Evolutionary conservation across 2,797 vertebrate species (phyloP).

Genomic region (Threskiornis aethiopicus): DNA sequence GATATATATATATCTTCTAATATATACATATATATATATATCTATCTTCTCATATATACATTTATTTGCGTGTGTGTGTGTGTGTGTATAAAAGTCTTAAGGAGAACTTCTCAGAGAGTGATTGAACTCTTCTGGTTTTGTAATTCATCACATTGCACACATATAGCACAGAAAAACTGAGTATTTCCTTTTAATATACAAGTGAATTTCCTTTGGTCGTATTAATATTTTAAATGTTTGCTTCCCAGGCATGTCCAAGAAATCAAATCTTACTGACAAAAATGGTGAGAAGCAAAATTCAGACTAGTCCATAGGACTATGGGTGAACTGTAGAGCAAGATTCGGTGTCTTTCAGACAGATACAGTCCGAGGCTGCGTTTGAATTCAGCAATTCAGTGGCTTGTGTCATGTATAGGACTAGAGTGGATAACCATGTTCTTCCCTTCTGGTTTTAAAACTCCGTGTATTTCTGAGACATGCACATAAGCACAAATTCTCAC

Average conservation of each 20-base stretch:
- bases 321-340: background rate
- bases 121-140: background rate
- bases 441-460: background rate
- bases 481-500: background rate
- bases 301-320: background rate
- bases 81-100: background rate
- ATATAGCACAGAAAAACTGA: background rate
- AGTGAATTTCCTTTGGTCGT: background rate
- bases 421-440: background rate
- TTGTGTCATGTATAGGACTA: background rate
- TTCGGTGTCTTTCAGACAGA: background rate
- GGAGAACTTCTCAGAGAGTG: background rate
- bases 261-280: background rate
- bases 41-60: background rate
- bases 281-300: background rate
- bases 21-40: no score
- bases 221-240: background rate
- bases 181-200: background rate
- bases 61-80: background rate
- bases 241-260: background rate
- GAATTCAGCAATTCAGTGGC: background rate
- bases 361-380: background rate
- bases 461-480: background rate
- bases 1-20: no score
- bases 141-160: background rate